Evolutionary conservation across 2,797 vertebrate species (phyloP).

Genomic region (Notolabrus celidotus): DNA sequence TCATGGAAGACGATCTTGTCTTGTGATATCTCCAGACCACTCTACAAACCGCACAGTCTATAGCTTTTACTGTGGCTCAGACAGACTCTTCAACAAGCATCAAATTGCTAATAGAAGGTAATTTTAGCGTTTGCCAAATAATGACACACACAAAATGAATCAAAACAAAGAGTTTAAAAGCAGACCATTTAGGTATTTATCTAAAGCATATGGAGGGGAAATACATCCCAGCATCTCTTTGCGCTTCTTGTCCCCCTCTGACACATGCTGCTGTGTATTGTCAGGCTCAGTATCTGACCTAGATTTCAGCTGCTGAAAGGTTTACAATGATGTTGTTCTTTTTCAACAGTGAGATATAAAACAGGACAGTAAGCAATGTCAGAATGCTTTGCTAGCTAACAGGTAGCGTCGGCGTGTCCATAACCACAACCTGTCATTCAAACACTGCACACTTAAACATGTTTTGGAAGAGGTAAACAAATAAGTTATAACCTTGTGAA

Average conservation of each 20-base stretch:
- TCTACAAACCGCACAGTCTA: slow-evolving; percentile 33
- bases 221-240: slow-evolving; percentile 53
- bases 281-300: slow-evolving; percentile 55
- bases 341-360: slow-evolving; percentile 42
- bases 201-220: slow-evolving; percentile 67
- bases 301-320: slow-evolving; percentile 65
- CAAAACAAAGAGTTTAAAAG: slow-evolving; percentile 41
- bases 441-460: not conserved
- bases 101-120: slow-evolving; percentile 40
- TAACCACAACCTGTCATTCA: not conserved
- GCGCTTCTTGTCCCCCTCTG: slow-evolving; percentile 33
- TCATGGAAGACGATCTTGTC: slow-evolving; percentile 4
- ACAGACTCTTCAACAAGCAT: slow-evolving; percentile 28
- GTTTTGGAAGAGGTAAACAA: not conserved
- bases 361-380: slow-evolving; percentile 3
- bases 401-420: not conserved
- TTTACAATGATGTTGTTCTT: slow-evolving; percentile 14
- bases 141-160: slow-evolving; percentile 62
- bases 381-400: not conserved
- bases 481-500: not conserved
- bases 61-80: slow-evolving; percentile 34
- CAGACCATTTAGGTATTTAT: slow-evolving; percentile 64
- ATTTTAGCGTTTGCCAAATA: slow-evolving; percentile 63
- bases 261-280: slow-evolving; percentile 41
- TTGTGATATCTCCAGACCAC: slow-evolving; percentile 21